These are phyloP conservation scores for Gymnopithys bicolor DNA, from an alignment of 2,797 vertebrate species.

Conservation along the genomic window DNA sequence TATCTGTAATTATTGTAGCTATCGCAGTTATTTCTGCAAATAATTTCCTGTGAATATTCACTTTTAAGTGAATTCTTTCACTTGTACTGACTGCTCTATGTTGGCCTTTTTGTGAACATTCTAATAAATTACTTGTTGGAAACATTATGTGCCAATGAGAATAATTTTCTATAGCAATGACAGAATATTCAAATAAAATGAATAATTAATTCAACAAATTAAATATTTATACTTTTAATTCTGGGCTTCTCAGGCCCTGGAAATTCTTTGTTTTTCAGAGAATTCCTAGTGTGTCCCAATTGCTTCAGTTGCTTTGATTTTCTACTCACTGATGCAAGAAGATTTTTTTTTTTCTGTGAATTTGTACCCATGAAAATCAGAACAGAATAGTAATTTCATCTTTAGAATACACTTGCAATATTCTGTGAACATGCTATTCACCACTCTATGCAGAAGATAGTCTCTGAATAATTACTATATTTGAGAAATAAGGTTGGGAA, in stretches of 20 bases:
- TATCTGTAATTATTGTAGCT: background rate
- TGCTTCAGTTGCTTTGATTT: background rate
- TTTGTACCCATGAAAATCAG: background rate
- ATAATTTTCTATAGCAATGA: conserved; percentile 43
- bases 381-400: background rate
- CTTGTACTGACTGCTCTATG: background rate
- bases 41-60: conserved; percentile 10
- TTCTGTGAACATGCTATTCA: background rate
- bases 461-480: background rate
- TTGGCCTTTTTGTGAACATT: background rate
- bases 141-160: conserved; percentile 2
- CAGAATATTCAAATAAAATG: conserved; percentile 47
- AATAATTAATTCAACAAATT: conserved; percentile 43
- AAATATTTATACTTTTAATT: conserved; percentile 51
- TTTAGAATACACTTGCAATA: background rate
- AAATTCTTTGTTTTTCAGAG: background rate
- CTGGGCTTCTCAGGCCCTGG: background rate
- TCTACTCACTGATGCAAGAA: background rate
- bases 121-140: background rate
- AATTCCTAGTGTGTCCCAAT: background rate
- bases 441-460: background rate
- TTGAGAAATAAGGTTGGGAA: background rate
- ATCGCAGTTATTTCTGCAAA: conserved; percentile 1
- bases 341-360: background rate
- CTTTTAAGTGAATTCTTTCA: background rate